These are phyloP conservation scores for Enteromius paludinosus DNA, from an alignment of 2,797 vertebrate genomes.

Conservation along the genomic window DNA sequence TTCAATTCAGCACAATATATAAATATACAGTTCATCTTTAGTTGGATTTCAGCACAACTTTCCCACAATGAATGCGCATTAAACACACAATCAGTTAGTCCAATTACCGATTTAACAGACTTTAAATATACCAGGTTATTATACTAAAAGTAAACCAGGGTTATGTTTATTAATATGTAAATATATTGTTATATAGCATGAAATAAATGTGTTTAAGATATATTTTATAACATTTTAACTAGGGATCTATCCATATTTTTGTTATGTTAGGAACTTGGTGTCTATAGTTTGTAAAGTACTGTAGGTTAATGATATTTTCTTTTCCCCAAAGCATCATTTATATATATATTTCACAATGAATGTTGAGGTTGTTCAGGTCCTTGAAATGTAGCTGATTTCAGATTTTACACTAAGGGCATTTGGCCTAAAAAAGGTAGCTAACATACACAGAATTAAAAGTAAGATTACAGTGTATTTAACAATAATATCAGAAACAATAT, in stretches of 20 bases:
- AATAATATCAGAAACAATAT: conserved; percentile 6
- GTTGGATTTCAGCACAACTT: no score
- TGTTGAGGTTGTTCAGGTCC: background rate
- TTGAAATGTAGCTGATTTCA: background rate
- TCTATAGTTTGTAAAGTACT: background rate
- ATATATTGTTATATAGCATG: background rate
- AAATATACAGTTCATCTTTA: background rate
- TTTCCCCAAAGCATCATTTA: background rate
- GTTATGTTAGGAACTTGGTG: background rate
- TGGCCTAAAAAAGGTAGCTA: background rate
- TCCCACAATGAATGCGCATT: background rate
- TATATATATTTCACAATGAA: background rate
- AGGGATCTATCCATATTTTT: background rate
- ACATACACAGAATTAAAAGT: background rate
- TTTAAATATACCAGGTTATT: background rate
- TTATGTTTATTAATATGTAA: background rate
- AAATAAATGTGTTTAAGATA: background rate
- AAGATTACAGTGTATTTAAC: background rate
- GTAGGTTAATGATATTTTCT: background rate
- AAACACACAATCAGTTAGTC: background rate
- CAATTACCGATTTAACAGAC: background rate
- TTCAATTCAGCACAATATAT: background rate
- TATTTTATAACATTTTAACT: background rate
- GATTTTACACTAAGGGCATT: background rate
- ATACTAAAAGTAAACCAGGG: background rate